These are phyloP conservation scores for Aquatica leii DNA, from an alignment of 2,888 invertebrate species.

Conservation along the genomic window DNA sequence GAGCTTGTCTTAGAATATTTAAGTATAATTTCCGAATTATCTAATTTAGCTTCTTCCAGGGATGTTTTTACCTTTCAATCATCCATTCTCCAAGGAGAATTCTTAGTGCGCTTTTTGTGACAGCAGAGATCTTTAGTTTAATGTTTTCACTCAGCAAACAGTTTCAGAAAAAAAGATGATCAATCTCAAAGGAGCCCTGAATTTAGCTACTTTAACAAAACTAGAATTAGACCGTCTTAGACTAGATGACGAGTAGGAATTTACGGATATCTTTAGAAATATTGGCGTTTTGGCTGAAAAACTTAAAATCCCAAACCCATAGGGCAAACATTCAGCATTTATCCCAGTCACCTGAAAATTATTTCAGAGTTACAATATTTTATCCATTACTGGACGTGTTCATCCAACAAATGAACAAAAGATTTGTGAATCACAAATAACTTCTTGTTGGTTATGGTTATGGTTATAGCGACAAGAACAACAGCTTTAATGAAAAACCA, in stretches of 20 bases:
- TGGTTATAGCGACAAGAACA: not conserved
- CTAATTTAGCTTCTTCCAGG: not conserved
- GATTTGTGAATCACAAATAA: not conserved
- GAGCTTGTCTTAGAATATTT: not conserved
- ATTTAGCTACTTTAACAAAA: not conserved
- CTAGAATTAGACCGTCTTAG: not conserved
- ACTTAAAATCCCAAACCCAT: not conserved
- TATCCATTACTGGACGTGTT: not conserved
- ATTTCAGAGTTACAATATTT: not conserved
- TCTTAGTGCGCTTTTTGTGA: too few relatives aligned
- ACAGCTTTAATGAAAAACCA: not conserved
- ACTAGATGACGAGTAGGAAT: too few relatives aligned
- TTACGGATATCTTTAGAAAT: not conserved
- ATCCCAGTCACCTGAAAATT: not conserved
- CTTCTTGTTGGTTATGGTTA: not conserved
- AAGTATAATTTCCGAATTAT: not conserved
- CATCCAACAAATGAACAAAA: not conserved
- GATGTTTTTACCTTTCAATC: not conserved
- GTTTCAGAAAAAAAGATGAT: too few relatives aligned
- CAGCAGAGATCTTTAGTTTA: not conserved
- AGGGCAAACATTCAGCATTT: not conserved
- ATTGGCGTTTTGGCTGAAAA: not conserved
- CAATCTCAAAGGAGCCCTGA: not conserved
- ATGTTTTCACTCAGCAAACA: not conserved
- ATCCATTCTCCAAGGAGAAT: too few relatives aligned